Evolutionary conservation across 2,888 invertebrate genomes (phyloP), one percentile per base, ranked within the genome.

Genomic region (Hypercompe scribonia): DNA sequence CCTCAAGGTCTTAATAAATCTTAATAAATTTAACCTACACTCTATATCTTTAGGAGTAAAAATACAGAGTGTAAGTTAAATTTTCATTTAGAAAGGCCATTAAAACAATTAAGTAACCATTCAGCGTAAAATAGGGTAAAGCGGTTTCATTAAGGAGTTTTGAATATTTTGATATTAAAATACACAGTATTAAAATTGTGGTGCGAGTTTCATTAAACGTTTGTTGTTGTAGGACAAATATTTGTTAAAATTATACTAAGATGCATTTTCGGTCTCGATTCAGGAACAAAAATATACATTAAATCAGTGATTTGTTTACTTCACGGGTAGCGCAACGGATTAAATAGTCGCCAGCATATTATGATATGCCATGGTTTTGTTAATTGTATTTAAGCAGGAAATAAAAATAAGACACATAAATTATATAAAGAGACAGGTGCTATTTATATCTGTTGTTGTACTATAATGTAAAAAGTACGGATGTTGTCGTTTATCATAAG

Each of bases 11-110:
- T n/a, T n/a, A n/a, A n/a, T n/a, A n/a, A n/a, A n/a, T n/a, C n/a
- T n/a, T n/a, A n/a, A n/a, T n/a, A n/a, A n/a, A n/a, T n/a, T n/a
- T n/a, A n/a, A n/a, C n/a, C n/a, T n/a, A n/a, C n/a, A n/a, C n/a
- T n/a, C n/a, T n/a, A n/a, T n/a, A n/a, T 15, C 4, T 39, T 67
- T 67, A 33, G 8, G 39, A 34, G 58, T 58, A 68, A 64, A 68
- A 72, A 68, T 72, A 18, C 31, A 28, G 28, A 39, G 42, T 42
- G n/a, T 54, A 64, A 54, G 54, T 50, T 31, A 42, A 72, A 68
- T 73, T 68, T 73, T 39, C 67, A 74, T 69, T 64, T 42, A 75
- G 64, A 64, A 69, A 46, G 31, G 36, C 61, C 63, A 28, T 74
- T 64, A 46, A 70, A 67, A 71, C 33, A 69, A 65, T 65, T 73